Evolutionary conservation across 2,888 invertebrate genomes (phyloP).

Genomic region (Dryocosmus kuriphilus): DNA sequence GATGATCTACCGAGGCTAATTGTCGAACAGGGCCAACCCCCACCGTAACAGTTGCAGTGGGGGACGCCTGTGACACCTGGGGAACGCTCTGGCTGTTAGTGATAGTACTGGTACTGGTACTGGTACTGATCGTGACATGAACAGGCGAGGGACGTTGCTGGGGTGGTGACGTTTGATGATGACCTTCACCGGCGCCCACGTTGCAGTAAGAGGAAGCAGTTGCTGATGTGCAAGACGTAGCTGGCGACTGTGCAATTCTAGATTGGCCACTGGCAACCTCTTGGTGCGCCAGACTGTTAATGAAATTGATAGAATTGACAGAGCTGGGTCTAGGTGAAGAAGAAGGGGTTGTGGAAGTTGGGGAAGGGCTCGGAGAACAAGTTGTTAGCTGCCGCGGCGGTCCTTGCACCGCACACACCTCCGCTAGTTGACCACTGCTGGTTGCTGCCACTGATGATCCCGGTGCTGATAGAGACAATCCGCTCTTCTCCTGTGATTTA

Average conservation of each 20-base stretch:
- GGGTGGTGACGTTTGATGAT: slow-evolving; percentile 71
- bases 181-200: slow-evolving; percentile 71
- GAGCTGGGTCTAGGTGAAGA: slow-evolving; percentile 74
- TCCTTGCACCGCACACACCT: slow-evolving; percentile 78
- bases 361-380: slow-evolving; percentile 74
- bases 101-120: slow-evolving; percentile 66
- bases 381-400: slow-evolving; percentile 76
- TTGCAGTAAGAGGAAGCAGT: slow-evolving; percentile 68
- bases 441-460: slow-evolving; percentile 58
- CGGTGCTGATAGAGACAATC: slow-evolving; percentile 66
- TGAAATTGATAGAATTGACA: slow-evolving; percentile 70
- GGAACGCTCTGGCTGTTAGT: slow-evolving; percentile 64
- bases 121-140: slow-evolving; percentile 66
- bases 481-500: slow-evolving; percentile 70
- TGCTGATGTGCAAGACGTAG: slow-evolving; percentile 57
- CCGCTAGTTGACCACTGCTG: slow-evolving; percentile 75
- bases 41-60: slow-evolving; percentile 74
- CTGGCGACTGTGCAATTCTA: slow-evolving; percentile 72
- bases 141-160: slow-evolving; percentile 66
- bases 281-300: slow-evolving; percentile 71
- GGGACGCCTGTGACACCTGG: slow-evolving; percentile 66
- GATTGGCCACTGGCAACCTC: slow-evolving; percentile 67
- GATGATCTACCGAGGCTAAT: slow-evolving; percentile 84
- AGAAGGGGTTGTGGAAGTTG: slow-evolving; percentile 71
- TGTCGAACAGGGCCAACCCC: slow-evolving; percentile 79